phyloP scores from a whole-genome alignment of 2,113 vertebrate genomes.

The Mirounga angustirostris region DNA sequence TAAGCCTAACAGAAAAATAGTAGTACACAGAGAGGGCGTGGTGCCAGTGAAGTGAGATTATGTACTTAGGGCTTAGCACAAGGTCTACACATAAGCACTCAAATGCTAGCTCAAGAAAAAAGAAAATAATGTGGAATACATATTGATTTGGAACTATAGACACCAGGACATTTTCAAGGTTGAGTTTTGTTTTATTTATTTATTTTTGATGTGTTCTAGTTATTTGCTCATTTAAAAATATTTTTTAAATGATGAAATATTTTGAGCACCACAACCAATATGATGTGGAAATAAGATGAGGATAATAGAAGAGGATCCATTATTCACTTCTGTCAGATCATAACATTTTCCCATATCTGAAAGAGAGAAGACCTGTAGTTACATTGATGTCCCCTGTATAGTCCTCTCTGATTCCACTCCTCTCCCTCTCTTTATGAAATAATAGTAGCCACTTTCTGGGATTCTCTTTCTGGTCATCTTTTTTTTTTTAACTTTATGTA shows the following conservation, averaged over 20 bases:
- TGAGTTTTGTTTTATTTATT: not conserved
- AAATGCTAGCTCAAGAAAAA: not conserved
- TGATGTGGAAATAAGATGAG: not conserved
- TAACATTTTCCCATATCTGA: not conserved
- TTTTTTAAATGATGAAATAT: slow-evolving; percentile 29
- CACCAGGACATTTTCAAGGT: not conserved
- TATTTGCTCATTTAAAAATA: not conserved
- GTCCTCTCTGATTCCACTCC: not conserved
- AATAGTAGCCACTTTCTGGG: not conserved
- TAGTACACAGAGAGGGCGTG: not conserved
- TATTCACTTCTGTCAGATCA: not conserved
- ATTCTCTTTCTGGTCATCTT: not conserved
- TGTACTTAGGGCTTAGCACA: not conserved
- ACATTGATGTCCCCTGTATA: not conserved
- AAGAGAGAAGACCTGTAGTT: not conserved
- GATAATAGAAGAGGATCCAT: not conserved
- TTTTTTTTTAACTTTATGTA: not conserved
- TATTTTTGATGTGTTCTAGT: not conserved
- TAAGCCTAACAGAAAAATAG: not conserved
- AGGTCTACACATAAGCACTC: not conserved
- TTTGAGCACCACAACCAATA: not conserved
- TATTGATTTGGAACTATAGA: not conserved
- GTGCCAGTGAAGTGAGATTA: not conserved
- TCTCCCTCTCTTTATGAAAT: not conserved
- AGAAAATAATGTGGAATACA: not conserved